phyloP scores from a whole-genome alignment of 2,888 invertebrate species.

The Habroteleia sp. region DNA sequence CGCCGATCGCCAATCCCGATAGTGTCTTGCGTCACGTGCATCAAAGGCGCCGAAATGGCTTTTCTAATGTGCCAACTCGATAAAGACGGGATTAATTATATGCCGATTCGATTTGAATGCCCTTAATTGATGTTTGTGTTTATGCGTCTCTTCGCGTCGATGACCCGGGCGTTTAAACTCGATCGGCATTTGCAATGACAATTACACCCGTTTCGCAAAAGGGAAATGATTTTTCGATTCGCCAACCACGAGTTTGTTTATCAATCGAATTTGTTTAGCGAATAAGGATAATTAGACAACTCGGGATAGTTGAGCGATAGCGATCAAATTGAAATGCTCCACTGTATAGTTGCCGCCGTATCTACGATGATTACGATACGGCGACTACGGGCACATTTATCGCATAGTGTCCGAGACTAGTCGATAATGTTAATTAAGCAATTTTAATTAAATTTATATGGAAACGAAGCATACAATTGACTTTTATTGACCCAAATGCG shows the following conservation, averaged over 20 bases:
- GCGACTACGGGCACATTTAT: background rate
- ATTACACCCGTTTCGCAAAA: background rate
- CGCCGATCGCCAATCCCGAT: conserved; percentile 48
- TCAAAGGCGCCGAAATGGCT: conserved; percentile 58
- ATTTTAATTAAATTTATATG: conserved; percentile 8
- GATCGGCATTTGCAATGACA: conserved; percentile 10
- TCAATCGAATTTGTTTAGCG: background rate
- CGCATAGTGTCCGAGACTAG: background rate
- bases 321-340: too few species aligned
- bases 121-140: conserved; percentile 59
- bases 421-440: conserved; percentile 21
- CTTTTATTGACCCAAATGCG: background rate
- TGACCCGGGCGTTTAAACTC: conserved; percentile 29
- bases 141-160: conserved; percentile 26
- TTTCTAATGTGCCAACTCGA: conserved; percentile 54
- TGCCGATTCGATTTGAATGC: conserved; percentile 44
- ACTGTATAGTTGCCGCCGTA: too few species aligned
- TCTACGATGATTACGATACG: background rate
- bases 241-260: too few species aligned
- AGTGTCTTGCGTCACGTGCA: conserved; percentile 42
- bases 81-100: conserved; percentile 57
- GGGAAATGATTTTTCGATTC: background rate
- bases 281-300: conserved; percentile 13
- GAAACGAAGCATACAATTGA: background rate
- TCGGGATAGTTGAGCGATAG: background rate